Evolutionary conservation across 2,113 vertebrate genomes (phyloP), one percentile per base, ranked within the genome.

Genomic region (Charadrius vociferus): DNA sequence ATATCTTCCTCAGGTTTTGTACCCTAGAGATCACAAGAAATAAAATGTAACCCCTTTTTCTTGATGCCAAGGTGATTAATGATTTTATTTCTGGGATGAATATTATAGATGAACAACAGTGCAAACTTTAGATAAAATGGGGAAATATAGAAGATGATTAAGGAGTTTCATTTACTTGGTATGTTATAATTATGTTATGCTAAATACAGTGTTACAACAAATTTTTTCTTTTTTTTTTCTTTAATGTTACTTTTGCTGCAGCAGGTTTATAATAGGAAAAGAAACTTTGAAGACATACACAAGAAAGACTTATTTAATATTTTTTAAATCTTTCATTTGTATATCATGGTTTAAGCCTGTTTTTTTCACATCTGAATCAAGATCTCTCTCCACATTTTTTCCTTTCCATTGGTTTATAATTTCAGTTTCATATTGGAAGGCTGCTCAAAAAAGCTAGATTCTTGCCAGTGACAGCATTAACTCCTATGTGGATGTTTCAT

Each of bases 121-220:
- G 12, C 3, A 32, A 68, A 86, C 30, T 90, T 94, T 63, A 56
- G 81, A 81, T 93, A 97, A 97, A 97, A 94, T 66, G 49, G 27
- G 32, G 61, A 73, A n/a, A 91, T 73, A 41, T 10, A 58, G 74
- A 68, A 78, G 61, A 91, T 97, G 85, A 98, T 97, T 95, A 97
- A 98, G 52, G 92, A 96, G 84, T 96, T 98, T 97, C 97, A 98
- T 98, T 97, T 97, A 95, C 87, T 93, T 95, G 81, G 77, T 78
- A 81, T 77, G 73, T 85, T 97, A 93, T 95, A 96, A 97, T 86
- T 95, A 93, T 90, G 82, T 81, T 94, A 59, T 91, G 92, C 73
- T 96, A 97, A 97, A 96, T 85, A 93, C 15, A 65, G 81, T 95
- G 77, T 93, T 96, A 71, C 41, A 96, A 73, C 12, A 96, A 94